Evolutionary conservation across 1,140 invertebrate genomes (phyloP).

Genomic region (Drosophila teissieri): DNA sequence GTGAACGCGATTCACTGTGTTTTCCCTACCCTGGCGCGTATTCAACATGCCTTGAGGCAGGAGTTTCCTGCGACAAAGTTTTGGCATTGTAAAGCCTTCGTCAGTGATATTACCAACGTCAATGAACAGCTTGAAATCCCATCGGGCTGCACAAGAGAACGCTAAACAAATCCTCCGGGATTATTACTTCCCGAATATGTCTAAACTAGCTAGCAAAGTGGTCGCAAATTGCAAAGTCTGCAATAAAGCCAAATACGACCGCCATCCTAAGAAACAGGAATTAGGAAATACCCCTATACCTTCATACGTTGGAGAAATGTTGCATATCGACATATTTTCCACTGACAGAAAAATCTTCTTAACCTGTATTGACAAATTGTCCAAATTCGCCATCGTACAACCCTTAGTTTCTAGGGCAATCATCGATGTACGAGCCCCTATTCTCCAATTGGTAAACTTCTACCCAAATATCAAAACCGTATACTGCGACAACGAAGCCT

Average conservation of each 20-base stretch:
- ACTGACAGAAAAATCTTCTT: constrained; percentile 18
- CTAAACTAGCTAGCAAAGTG: constrained; percentile 10
- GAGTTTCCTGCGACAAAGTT: too few species aligned
- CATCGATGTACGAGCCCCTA: constrained; percentile 2
- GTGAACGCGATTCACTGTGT: too few species aligned
- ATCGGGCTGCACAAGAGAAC: constrained; percentile 16
- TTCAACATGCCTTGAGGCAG: too few species aligned
- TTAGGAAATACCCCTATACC: constrained; percentile 3
- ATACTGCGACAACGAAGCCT: constrained; percentile 20
- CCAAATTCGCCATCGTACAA: background rate
- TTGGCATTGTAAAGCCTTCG: too few species aligned
- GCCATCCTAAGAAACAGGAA: constrained; percentile 17
- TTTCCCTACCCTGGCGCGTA: too few species aligned
- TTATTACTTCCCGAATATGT: constrained; percentile 27
- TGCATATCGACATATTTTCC: constrained; percentile 22
- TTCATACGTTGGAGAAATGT: constrained; percentile 12
- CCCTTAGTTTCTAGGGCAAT: constrained; percentile 8
- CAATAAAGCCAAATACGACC: constrained; percentile 22
- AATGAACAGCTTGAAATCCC: background rate
- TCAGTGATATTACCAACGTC: too few species aligned
- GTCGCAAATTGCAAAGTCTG: constrained; percentile 24
- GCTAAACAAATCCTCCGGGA: constrained; percentile 16
- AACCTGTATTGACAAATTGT: too few species aligned
- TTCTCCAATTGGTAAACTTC: constrained; percentile 15
- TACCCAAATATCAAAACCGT: constrained; percentile 15